These are phyloP conservation scores for Toxostoma redivivum DNA, from an alignment of 2,113 vertebrate species.

Conservation along the genomic window DNA sequence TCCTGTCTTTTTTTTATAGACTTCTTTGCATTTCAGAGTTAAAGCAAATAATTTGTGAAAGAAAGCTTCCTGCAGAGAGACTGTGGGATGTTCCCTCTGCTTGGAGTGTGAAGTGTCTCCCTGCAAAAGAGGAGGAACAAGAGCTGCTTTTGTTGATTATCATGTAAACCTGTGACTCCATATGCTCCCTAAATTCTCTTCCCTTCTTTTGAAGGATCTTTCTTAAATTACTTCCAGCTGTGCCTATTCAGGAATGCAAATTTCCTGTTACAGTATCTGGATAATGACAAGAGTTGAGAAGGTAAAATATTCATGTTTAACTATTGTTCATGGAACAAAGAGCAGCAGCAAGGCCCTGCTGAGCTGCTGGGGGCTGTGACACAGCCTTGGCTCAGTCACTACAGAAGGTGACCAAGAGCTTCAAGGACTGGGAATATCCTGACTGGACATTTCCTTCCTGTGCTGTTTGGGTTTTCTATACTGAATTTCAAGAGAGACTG, in stretches of 20 bases:
- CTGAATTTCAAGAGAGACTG: not conserved
- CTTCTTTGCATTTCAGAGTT: not conserved
- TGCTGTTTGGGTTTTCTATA: not conserved
- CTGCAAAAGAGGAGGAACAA: constrained; percentile 26
- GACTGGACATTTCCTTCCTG: not conserved
- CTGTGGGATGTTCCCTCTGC: constrained; percentile 16
- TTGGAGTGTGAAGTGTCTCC: constrained; percentile 4
- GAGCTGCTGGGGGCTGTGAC: not conserved
- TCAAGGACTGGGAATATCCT: not conserved
- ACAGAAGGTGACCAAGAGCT: not conserved
- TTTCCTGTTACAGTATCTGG: constrained; percentile 57
- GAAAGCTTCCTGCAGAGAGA: constrained; percentile 35
- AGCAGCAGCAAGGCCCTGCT: not conserved
- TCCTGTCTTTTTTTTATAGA: not conserved
- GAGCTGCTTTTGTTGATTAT: constrained; percentile 51
- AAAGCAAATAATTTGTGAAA: constrained; percentile 26
- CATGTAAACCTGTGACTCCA: constrained; percentile 55
- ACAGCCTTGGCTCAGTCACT: not conserved
- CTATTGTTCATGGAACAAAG: not conserved
- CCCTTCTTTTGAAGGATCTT: not conserved
- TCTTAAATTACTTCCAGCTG: constrained; percentile 47
- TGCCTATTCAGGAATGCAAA: constrained; percentile 41
- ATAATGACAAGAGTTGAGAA: constrained; percentile 4
- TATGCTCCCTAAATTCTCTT: constrained; percentile 25
- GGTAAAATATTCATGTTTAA: constrained; percentile 30